Percentiles rank a stretch among this genome's conserved stretches.
These are phyloP conservation scores for Tenebrosternarchus preto DNA, from an alignment of 2,113 vertebrate species.

Conservation along the genomic window DNA sequence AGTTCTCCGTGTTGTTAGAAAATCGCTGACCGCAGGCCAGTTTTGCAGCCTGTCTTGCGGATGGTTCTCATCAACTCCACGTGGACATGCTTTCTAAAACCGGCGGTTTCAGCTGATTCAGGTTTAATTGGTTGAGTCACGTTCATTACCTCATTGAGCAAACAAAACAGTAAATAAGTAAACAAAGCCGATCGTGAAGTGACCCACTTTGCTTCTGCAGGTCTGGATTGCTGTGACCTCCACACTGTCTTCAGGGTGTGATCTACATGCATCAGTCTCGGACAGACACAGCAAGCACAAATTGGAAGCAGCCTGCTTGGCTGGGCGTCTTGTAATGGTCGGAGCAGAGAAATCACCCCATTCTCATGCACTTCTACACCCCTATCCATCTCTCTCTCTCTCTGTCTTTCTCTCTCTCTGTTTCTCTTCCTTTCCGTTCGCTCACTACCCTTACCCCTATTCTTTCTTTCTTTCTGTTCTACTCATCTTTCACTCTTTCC, in stretches of 20 bases:
- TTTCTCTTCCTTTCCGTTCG: constrained; percentile 4
- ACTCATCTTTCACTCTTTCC: constrained; percentile 42
- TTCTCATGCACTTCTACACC: constrained; percentile 1
- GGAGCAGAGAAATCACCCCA: constrained; percentile 20
- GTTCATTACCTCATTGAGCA: too few species aligned
- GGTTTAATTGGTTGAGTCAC: too few species aligned
- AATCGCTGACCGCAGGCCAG: neutral
- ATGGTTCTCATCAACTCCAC: too few species aligned
- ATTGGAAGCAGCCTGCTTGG: constrained; percentile 12
- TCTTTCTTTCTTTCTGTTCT: constrained; percentile 23
- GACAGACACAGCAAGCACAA: neutral
- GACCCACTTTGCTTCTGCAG: constrained; percentile 1
- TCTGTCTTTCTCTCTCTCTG: constrained; percentile 17
- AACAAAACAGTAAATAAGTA: neutral
- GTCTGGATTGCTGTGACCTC: constrained; percentile 4
- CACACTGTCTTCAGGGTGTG: constrained; percentile 21
- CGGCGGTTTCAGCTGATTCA: too few species aligned
- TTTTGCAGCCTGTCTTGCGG: neutral
- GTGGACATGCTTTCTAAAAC: too few species aligned
- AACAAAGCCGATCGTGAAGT: neutral
- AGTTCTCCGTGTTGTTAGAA: neutral
- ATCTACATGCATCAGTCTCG: constrained; percentile 21
- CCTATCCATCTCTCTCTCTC: constrained; percentile 31
- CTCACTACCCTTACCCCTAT: constrained; percentile 13
- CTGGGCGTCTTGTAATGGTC: neutral